Percentiles rank a stretch among this genome's conserved stretches.
Conservation (phyloP, 53 echinoderm and acorn worm species). For the Paracentrotus lividus region DNA sequence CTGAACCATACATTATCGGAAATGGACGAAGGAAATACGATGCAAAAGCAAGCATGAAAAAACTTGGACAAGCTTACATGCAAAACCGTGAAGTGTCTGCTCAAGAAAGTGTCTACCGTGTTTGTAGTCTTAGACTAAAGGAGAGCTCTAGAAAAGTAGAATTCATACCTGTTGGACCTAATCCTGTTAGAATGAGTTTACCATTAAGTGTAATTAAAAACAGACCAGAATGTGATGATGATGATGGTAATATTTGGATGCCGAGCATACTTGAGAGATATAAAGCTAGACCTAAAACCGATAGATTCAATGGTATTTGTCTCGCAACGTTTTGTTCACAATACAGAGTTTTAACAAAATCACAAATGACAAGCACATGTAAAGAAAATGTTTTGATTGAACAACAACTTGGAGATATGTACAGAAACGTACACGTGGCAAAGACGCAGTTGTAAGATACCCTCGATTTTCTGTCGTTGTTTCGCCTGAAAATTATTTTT, state of each 20-base stretch:
- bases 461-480: slow-evolving; percentile 69
- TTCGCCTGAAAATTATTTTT: slow-evolving; percentile 73
- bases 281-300: slow-evolving; percentile 61
- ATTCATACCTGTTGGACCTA: slow-evolving; percentile 80
- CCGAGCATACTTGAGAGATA: slow-evolving; percentile 73
- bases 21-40: slow-evolving; percentile 78
- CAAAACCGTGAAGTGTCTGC: slow-evolving; percentile 75
- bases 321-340: slow-evolving; percentile 76
- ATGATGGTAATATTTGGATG: slow-evolving; percentile 68
- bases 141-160: slow-evolving; percentile 75
- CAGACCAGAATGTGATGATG: slow-evolving; percentile 52
- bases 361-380: neutral
- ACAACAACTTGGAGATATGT: slow-evolving; percentile 56
- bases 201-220: slow-evolving; percentile 75
- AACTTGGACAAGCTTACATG: slow-evolving; percentile 75
- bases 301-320: slow-evolving; percentile 68
- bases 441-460: slow-evolving; percentile 74
- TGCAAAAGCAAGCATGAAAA: slow-evolving; percentile 67
- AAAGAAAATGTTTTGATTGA: slow-evolving; percentile 13
- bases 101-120: slow-evolving; percentile 66
- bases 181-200: slow-evolving; percentile 78
- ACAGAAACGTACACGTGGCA: slow-evolving; percentile 49
- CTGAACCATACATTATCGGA: slow-evolving; percentile 74
- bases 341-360: slow-evolving; percentile 17
- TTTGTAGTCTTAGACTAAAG: slow-evolving; percentile 76